Base-by-base conservation (phyloP, 2,113 vertebrate genomes). In the Urocitellus parryii region DNA sequence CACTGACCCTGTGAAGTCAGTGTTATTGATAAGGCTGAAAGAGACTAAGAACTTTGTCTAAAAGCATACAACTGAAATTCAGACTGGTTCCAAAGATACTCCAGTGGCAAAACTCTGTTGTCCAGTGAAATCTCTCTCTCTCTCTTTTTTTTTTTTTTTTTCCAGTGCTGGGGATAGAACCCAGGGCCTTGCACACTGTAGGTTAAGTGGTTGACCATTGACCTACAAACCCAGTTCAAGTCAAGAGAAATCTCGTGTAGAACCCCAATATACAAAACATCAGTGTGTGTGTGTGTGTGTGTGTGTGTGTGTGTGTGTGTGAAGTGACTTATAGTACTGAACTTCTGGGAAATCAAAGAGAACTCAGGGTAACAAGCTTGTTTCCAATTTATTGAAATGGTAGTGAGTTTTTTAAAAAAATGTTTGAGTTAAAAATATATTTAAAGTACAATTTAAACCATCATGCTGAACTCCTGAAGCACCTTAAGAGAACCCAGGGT, bases 371-470 rank as follows among this genome's bases (percentile, higher is more conserved):
- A 88, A 78, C 6, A 42, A 48, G 22, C 7, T 85, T 77, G 9
- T 82, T 37, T 89, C 24, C 14, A 77, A 37, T 85, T 82, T 90
- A 45, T 77, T 90, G 61, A 92, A 95, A 84, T 67, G 22, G 73
- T 45, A 92, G 20, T 32, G 22, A 51, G 13, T 32, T 32, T 51
- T 58, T 48, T 25, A 80, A 67, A 2, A 78, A 48, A n/a, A 45
- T 74, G 56, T 67, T 88, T 29, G 8, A 81, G 45, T 67, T 53
- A 39, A 65, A 73, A 88, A 81, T 34, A 72, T 17, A 74, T 83
- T 73, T 76, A 76, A 83, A 79, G 39, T 83, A 61, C 86, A 95
- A 78, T 79, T 61, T 77, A 18, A 86, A 92, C 77, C 51, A 90
- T 56, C 42, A 68, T 56, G 4, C 9, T 90, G 68, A 94, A 94